Evolutionary conservation across 2,113 vertebrate genomes (phyloP), one percentile per base, ranked within the genome.

Genomic region (Eulemur macaco): DNA sequence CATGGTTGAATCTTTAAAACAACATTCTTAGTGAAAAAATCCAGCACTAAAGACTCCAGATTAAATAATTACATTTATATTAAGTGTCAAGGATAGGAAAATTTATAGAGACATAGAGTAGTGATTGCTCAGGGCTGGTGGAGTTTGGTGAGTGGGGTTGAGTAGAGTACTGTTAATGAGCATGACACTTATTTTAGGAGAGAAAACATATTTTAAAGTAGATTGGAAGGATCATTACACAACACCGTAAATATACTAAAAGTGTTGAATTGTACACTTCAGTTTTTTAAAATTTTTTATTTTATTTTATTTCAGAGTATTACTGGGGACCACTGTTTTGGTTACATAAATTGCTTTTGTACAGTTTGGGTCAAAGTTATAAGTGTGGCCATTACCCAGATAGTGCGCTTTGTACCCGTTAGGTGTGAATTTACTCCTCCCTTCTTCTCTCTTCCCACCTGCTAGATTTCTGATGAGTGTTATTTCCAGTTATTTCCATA

Each of bases 171-270:
- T 69, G 15, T 89, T 71, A 85, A 68, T 83, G 13, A n/a, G 13
- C n/a, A 71, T 85, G 69, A 11, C 17, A 8, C 86, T 89, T 88
- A 52, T 77, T 93, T 60, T 84, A 84, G 77, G 31, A 76, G 58
- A 77, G 85, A 42, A 21, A 96, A 60, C 89, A 63, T 69, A 68
- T 83, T 95, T 95, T 74, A 56, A 87, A 81, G 56, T 82, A 83
- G 15, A 39, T 92, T 88, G 50, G 77, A 27, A 39, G 27, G 31
- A 56, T 88, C 69, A 42, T 68, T 34, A 14, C 10, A 82, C 69
- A 88, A 68, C 11, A 34, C 27, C 58, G 2, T 92, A 69, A 58
- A 77, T 74, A 76, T 83, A 83, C 13, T 69, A 76, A 89, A 83
- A 92, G 42, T 47, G 34, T 77, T 89, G 12, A 68, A n/a, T 23